Evolutionary conservation across 2,797 vertebrate species (phyloP).

Genomic region (Galago senegalensis): DNA sequence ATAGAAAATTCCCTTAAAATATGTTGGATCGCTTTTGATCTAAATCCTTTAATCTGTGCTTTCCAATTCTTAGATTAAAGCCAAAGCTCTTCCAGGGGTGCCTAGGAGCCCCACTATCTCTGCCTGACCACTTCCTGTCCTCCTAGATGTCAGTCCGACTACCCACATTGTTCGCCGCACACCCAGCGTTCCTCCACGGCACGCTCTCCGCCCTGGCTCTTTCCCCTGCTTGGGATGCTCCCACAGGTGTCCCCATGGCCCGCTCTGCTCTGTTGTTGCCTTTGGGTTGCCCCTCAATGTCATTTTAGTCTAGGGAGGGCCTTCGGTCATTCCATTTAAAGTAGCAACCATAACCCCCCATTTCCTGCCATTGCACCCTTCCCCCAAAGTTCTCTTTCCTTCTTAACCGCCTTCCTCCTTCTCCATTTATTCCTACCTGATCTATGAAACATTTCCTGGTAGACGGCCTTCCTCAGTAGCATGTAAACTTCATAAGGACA

Average conservation of each 20-base stretch:
- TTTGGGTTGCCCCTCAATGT: neutral
- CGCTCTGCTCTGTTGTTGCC: neutral
- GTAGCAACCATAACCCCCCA: neutral
- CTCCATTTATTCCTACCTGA: neutral
- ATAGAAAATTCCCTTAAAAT: no score
- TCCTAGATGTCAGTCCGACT: neutral
- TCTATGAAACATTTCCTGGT: neutral
- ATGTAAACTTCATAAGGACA: neutral
- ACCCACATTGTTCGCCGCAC: neutral
- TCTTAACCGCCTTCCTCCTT: neutral
- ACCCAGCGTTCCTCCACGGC: neutral
- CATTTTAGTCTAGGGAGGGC: neutral
- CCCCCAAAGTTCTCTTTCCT: neutral
- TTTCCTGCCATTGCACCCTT: neutral
- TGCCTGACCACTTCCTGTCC: neutral
- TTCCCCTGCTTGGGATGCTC: neutral
- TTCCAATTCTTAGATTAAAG: neutral
- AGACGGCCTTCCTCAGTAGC: neutral
- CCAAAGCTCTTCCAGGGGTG: neutral
- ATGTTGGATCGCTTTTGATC: neutral
- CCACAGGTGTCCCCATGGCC: neutral
- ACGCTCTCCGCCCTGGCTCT: neutral
- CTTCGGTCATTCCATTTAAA: neutral
- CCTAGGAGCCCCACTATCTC: neutral
- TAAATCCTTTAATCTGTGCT: neutral